Conservation (phyloP, 2,113 vertebrate species). For the Columba janthina region DNA sequence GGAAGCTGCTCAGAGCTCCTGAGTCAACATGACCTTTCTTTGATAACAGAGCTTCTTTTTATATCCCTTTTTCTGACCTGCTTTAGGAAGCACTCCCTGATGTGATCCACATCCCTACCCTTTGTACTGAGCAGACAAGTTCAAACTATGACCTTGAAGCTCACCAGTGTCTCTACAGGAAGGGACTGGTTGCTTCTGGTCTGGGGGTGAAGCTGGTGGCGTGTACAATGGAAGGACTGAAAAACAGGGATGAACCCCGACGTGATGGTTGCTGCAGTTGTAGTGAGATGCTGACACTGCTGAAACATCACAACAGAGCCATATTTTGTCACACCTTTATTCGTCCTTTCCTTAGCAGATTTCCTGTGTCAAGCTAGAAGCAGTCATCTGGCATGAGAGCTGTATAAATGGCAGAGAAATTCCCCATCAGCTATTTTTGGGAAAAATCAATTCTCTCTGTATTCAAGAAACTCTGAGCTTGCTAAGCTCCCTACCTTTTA, state of each 20-base stretch:
- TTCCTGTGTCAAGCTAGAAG: background rate
- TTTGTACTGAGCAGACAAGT: background rate
- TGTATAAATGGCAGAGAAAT: slow-evolving; percentile 38
- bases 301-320: background rate
- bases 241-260: background rate
- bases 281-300: background rate
- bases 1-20: background rate
- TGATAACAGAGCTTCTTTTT: background rate
- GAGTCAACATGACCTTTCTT: background rate
- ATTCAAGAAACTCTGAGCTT: slow-evolving; percentile 29
- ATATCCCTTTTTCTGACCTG: background rate
- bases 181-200: background rate
- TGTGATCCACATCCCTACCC: background rate
- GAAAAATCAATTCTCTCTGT: slow-evolving; percentile 37
- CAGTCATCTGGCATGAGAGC: background rate
- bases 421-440: slow-evolving; percentile 47
- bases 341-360: background rate
- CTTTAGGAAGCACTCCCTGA: background rate
- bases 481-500: slow-evolving; percentile 58
- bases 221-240: background rate
- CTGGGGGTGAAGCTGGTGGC: background rate
- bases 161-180: background rate
- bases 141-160: background rate
- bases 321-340: background rate
- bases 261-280: background rate